phyloP scores from a whole-genome alignment of 2,797 vertebrate species.

The Hemibagrus guttatus region DNA sequence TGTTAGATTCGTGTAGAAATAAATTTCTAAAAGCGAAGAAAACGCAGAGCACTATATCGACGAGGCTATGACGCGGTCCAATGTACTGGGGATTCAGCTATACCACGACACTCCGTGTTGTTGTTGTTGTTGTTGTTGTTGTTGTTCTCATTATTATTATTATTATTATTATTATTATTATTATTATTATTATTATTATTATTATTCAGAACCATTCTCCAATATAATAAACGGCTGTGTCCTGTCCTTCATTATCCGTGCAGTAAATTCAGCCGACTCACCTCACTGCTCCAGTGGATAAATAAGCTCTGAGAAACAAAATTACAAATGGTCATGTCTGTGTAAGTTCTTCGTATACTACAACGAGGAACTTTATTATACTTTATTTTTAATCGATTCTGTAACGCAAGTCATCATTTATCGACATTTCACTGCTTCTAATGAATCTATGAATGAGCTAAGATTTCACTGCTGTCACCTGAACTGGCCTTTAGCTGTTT shows the following conservation, averaged over 20 bases:
- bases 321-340: neutral
- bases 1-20: neutral
- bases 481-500: neutral
- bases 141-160: too few species aligned
- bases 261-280: neutral
- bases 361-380: neutral
- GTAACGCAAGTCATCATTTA: neutral
- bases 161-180: too few species aligned
- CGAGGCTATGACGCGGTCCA: too few species aligned
- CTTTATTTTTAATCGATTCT: neutral
- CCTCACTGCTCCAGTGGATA: neutral
- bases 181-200: neutral
- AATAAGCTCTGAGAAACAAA: neutral
- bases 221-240: neutral
- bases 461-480: neutral
- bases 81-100: neutral
- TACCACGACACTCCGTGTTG: neutral
- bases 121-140: neutral
- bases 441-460: neutral
- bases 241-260: neutral
- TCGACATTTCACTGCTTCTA: neutral
- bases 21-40: neutral
- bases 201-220: too few species aligned
- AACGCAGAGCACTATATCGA: neutral
- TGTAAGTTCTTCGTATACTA: neutral